Conservation (phyloP, 2,797 vertebrate species). For the Ctenosaura bakeri region DNA sequence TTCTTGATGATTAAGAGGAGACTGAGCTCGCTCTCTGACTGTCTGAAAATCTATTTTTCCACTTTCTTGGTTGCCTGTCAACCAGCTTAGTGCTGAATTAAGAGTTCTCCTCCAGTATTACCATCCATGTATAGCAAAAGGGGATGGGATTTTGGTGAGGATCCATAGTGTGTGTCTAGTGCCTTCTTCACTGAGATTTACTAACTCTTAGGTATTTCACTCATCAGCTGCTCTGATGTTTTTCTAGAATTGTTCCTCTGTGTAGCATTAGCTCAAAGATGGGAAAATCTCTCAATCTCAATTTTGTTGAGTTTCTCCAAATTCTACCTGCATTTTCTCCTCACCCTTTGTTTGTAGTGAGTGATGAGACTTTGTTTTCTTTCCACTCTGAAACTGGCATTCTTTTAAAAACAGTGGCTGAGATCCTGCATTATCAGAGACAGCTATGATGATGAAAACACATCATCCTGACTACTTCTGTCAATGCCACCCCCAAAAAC, state of each 20-base stretch:
- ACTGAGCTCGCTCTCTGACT: background rate
- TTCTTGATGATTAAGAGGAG: background rate
- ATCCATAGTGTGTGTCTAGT: background rate
- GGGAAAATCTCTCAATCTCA: background rate
- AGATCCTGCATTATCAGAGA: too few species aligned
- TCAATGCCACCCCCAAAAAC: conserved; percentile 56
- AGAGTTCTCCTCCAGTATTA: background rate
- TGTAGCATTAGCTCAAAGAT: background rate
- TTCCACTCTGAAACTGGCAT: too few species aligned
- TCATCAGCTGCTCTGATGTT: background rate
- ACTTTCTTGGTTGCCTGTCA: background rate
- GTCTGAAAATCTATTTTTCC: background rate
- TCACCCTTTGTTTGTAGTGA: too few species aligned
- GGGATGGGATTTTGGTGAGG: background rate
- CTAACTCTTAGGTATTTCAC: background rate
- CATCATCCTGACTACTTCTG: background rate
- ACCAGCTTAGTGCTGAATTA: background rate
- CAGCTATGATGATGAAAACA: too few species aligned
- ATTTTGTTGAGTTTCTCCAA: too few species aligned
- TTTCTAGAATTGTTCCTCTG: background rate
- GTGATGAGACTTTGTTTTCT: too few species aligned
- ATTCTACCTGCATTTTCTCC: too few species aligned
- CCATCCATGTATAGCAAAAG: background rate
- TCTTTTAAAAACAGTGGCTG: too few species aligned
- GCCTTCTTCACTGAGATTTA: background rate